Base-by-base conservation (phyloP, 2,113 vertebrate species). In the Prionailurus bengalensis region DNA sequence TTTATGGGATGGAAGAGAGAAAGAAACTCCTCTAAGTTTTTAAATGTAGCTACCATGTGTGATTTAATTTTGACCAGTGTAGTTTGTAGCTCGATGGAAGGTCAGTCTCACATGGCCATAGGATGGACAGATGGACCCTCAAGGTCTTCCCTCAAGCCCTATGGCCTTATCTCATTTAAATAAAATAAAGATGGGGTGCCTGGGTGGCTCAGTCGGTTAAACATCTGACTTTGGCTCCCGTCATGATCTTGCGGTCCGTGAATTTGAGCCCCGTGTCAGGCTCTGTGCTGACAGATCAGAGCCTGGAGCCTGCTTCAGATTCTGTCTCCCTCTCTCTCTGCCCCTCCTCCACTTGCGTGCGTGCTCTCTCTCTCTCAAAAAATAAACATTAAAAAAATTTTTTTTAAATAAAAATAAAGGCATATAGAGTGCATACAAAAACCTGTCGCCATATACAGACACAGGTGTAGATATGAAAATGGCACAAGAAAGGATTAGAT, bases 61-160 rank as follows among this genome's bases (percentile, higher is more conserved):
- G 55, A 66, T 95, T 97, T 91, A 29, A 71, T 94, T 95, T 85
- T 86, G n/a, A 61, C 42, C 36, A 3, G 25, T 70, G 15, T 19
- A 29, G 29, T 39, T 51, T 93, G 73, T 12, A 11, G 21, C 85
- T 78, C 61, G 42, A 42, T 51, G 17, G 23, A 65, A 42, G 25
- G 15, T 82, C 21, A 39, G 7, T 90, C 86, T 84, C 36, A 23
- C 0, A 3, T 78, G 53, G 58, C 58, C 53, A 21, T 6, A 51
- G 86, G 51, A 51, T 66, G 25, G 94, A 66, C 42, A 73, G 27
- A 71, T 55, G 66, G 96, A 76, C 27, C 14, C 63, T 23, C 33
- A 71, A 21, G 29, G 23, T 73, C 61, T n/a, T 89, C 33, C 14
- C 7, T 45, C 10, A 29, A 55, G 27, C 39, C 84, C 21, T 45